Conservation (phyloP, 2,888 invertebrate species). For the Mellilla xanthometata region DNA sequence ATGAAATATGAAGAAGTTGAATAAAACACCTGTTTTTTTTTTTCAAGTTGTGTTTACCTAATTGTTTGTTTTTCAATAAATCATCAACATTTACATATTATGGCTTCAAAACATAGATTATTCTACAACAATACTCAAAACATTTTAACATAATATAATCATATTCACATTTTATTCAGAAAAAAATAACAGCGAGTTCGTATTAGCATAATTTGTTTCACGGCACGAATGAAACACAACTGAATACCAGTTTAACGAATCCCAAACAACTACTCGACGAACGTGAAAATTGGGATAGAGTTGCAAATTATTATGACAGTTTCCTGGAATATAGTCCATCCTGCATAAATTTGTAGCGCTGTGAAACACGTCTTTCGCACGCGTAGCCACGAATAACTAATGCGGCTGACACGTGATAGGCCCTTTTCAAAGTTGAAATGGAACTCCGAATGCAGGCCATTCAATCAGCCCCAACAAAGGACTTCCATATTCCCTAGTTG, state of each 20-base stretch:
- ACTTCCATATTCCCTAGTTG: slow-evolving; percentile 34
- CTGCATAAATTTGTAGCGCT: slow-evolving; percentile 7
- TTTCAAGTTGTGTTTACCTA: no score
- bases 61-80: no score
- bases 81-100: no score
- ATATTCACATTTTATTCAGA: no score
- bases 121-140: no score
- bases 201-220: no score
- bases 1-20: no score
- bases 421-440: slow-evolving; percentile 14
- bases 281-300: slow-evolving; percentile 5
- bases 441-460: slow-evolving; percentile 36
- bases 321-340: slow-evolving; percentile 4
- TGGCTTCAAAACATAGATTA: no score
- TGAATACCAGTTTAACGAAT: slow-evolving; percentile 2
- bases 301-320: slow-evolving; percentile 14
- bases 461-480: slow-evolving; percentile 58
- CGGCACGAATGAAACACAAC: not conserved
- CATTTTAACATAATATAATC: no score
- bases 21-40: no score
- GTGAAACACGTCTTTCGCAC: slow-evolving; percentile 8
- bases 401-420: slow-evolving; percentile 2
- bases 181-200: no score
- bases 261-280: not conserved
- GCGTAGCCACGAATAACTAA: slow-evolving; percentile 5